Conservation (phyloP, 1,140 invertebrate genomes). For the Papilio machaon region DNA sequence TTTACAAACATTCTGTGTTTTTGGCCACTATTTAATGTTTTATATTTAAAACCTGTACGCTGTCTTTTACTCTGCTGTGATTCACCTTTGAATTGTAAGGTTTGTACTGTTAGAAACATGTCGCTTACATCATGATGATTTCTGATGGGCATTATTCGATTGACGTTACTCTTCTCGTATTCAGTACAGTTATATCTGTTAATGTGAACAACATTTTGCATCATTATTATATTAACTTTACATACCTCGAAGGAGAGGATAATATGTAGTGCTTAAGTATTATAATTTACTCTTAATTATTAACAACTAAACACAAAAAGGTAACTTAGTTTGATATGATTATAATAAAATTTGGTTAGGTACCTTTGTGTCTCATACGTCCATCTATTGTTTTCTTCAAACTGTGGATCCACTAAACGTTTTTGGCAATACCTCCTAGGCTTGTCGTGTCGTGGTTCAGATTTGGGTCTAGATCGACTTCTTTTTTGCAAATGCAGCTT, state of each 20-base stretch:
- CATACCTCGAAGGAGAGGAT: too few species aligned
- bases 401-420: conserved; percentile 66
- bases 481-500: conserved; percentile 67
- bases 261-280: too few species aligned
- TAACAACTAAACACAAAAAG: neutral
- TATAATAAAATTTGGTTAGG: neutral
- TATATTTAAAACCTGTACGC: conserved; percentile 71
- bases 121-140: conserved; percentile 49
- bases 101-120: conserved; percentile 69
- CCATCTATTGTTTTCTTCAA: conserved; percentile 66
- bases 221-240: neutral
- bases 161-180: conserved; percentile 37
- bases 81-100: conserved; percentile 68
- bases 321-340: neutral
- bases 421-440: conserved; percentile 69
- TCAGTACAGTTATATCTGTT: conserved; percentile 59
- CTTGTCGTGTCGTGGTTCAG: conserved; percentile 46
- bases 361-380: conserved; percentile 57
- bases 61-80: conserved; percentile 59
- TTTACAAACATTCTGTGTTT: conserved; percentile 76
- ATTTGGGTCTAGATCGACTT: conserved; percentile 45
- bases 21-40: conserved; percentile 51
- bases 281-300: neutral
- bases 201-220: conserved; percentile 38
- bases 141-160: conserved; percentile 43